Base-by-base conservation (phyloP, 2,797 vertebrate genomes). In the Lophotriccus pileatus region DNA sequence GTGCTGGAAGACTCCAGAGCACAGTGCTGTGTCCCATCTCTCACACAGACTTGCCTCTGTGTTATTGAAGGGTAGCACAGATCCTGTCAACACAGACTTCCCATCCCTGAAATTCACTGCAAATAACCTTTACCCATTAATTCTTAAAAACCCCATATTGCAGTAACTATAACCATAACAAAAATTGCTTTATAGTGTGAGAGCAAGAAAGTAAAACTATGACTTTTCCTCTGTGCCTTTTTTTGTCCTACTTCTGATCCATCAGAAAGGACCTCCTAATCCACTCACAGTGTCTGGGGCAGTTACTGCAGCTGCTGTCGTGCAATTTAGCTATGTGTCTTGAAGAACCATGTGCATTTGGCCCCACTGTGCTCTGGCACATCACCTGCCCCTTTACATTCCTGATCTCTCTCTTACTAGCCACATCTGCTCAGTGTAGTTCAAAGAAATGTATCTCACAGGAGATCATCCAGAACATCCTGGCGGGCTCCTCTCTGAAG, bases 371-470 rank as follows among this genome's bases (percentile, higher is more conserved):
- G 34, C 22, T 24, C 52, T 47, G 37, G 84, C 73, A 86, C 36
- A 72, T 91, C 84, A 89, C 53, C 81, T 52, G 64, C 43, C 41
- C 75, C 73, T 83, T 92, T 67, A 58, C 69, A 46, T 49, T 59
- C 63, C 52, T 18, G 37, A 24, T 2, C 30, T 50, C 39, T 72
- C 37, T 82, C 90, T 94, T 87, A 58, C 50, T 16, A 15, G 47
- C 41, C 1, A 3, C 77, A 79, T 77, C 73, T 87, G 82, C 87
- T 94, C 88, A 39, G 59, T 74, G 70, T 62, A 75, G 23, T 94
- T 97, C 92, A 93, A 97, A 92, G 66, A 78, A 89, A 63, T 17
- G 36, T 15, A 19, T 4, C 41, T 50, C 63, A 59, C 39, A 95
- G 67, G 52, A 91, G 43, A 44, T 93, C 69, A 90, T 68, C 77